Base-by-base conservation (phyloP, 1,140 invertebrate species). In the Scaptomyza pallida region DNA sequence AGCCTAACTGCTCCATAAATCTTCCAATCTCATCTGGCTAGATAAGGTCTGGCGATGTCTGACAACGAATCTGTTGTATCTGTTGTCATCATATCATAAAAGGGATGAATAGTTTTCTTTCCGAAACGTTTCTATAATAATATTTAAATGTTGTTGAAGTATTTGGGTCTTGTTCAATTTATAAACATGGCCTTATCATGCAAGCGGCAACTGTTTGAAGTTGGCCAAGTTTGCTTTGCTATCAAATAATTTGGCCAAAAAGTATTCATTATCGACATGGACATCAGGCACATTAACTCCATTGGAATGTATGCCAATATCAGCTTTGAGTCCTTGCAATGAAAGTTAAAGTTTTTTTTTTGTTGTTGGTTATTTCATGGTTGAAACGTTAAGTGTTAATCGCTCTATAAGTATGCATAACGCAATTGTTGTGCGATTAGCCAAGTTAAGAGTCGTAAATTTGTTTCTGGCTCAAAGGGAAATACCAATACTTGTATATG, bases 191-290 rank as follows among this genome's bases (percentile, higher is more conserved):
- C 26, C 26, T 80, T 80, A 80, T 80, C 78, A 47, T 9, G 47
- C 51, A 15, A 8, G 52, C 68, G 68, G 68, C 40, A 26, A 40
- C 30, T 62, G 37, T 69, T 72, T 72, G 64, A 75, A 75, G 76
- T 78, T 33, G 33, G 2, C 50, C 43, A 37, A 45, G 1, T 57
- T 57, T 13, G 62, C 15, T 30, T 30, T 9, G 30, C 54, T 67
- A 67, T 67, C 63, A 43, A 40, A 0, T 35, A 35, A 67, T 35
- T 56, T 23, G 45, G 21, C 37, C 15, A 40, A 62, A 62, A 37
- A 52, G n/a, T 35, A 12, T 35, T 4, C 9, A 35, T 12, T 35
- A 35, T 35, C 33, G 10, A 12, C 33, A 35, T n/a, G 33, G 33
- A 35, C 33, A 35, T 35, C 33, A 35, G n/a, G 12, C 33, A 35